Percentiles rank a stretch among this genome's conserved stretches.
These are phyloP conservation scores for Halcyon smyrnensis DNA, from an alignment of 2,797 vertebrate genomes.

Conservation along the genomic window DNA sequence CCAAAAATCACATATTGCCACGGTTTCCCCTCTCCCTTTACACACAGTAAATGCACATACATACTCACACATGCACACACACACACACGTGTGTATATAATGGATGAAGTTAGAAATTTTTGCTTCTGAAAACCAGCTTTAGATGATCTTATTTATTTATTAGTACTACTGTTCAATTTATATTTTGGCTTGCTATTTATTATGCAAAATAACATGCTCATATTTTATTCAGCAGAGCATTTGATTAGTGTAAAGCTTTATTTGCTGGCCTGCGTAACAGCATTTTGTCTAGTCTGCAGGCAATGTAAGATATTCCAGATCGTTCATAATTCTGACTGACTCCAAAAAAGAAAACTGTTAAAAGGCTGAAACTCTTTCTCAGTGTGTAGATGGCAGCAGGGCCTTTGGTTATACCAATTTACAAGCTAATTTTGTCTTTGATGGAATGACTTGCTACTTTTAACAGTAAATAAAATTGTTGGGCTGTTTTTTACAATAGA, in stretches of 20 bases:
- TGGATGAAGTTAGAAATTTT: not conserved
- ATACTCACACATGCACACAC: not conserved
- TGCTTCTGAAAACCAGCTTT: slow-evolving; percentile 16
- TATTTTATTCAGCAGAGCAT: slow-evolving; percentile 60
- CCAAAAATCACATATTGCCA: not conserved
- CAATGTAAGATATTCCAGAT: slow-evolving; percentile 34
- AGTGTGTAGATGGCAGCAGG: slow-evolving; percentile 31
- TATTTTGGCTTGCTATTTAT: slow-evolving; percentile 66
- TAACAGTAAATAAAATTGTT: not conserved
- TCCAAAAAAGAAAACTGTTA: slow-evolving; percentile 30
- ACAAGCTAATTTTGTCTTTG: slow-evolving; percentile 50
- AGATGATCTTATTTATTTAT: slow-evolving; percentile 61
- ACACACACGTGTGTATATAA: not conserved
- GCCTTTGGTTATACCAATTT: slow-evolving; percentile 25
- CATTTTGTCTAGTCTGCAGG: slow-evolving; percentile 54
- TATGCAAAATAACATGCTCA: slow-evolving; percentile 49
- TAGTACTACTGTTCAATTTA: slow-evolving; percentile 48
- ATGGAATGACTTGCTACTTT: slow-evolving; percentile 6
- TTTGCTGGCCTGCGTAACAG: slow-evolving; percentile 39
- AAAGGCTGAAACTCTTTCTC: slow-evolving; percentile 46
- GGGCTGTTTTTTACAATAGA: not conserved
- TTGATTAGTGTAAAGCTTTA: slow-evolving; percentile 66
- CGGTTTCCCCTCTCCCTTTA: not conserved
- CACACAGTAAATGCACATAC: not conserved
- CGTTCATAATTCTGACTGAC: slow-evolving; percentile 63